Evolutionary conservation across 2,888 invertebrate species (phyloP), one percentile per base, ranked within the genome.

Genomic region (Limenitis camilla): DNA sequence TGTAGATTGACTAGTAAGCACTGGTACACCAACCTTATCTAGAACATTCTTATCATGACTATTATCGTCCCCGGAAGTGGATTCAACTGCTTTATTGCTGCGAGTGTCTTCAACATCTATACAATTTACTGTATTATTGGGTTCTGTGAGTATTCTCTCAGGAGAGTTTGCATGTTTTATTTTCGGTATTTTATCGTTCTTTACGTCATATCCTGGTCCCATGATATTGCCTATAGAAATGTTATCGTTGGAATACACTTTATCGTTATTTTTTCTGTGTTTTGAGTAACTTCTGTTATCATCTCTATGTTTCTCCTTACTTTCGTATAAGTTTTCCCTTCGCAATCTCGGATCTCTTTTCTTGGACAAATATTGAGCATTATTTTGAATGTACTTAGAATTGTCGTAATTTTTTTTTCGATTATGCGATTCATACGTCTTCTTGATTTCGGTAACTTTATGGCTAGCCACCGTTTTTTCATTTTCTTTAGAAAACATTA

Each of bases 111-210:
- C 36, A 7, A 8, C 1, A 2, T 47, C 30, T 31, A 28, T n/a
- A 6, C 28, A 11, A 38, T 8, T 32, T 5, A 9, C 7, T 27
- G 9, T 38, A n/a, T 39, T 31, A n/a, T 43, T 33, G 33, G 8
- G 10, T 6, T 32, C 36, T 41, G 40, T 43, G 5, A 7, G 27
- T 48, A 8, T 32, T 19, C n/a, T 29, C 8, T 29, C 36, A 10
- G 11, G n/a, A 28, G 29, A 36, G 8, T 7, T 63, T 5, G 64
- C 55, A 28, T 81, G 74, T 72, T 85, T 87, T 39, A 87, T 81
- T 73, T 88, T 88, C 0, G 88, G 86, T 59, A 88, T 87, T 68
- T 81, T 88, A 57, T 85, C 88, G 64, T 87, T 88, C 69, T 79
- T 84, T 0, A 87, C 85, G 33, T 81, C 83, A 65, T 75, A 80